phyloP scores from a whole-genome alignment of 2,113 vertebrate species.

The Cairina moschata region DNA sequence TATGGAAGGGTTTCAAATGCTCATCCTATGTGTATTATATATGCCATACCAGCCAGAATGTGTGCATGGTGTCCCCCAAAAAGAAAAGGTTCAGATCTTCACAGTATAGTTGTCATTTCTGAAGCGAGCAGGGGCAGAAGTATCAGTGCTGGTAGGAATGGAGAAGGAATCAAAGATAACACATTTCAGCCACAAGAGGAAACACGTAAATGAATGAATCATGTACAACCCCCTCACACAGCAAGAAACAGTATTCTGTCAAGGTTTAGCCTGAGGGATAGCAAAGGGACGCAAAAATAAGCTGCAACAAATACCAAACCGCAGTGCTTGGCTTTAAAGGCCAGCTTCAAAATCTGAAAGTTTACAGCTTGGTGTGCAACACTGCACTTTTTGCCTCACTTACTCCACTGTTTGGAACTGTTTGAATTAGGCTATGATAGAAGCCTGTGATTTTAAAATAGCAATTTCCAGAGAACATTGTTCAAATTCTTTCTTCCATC shows the following conservation, averaged over 20 bases:
- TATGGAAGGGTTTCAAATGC: neutral
- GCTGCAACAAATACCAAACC: neutral
- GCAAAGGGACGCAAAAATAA: neutral
- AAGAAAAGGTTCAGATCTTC: neutral
- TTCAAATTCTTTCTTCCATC: neutral
- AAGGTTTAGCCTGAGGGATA: neutral
- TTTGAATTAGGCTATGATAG: neutral
- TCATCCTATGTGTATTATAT: neutral
- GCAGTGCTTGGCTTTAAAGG: neutral
- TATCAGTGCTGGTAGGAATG: neutral
- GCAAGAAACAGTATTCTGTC: neutral
- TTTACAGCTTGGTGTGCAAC: neutral
- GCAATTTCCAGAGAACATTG: neutral
- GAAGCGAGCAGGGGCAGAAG: neutral
- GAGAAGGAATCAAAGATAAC: neutral
- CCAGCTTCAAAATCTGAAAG: neutral
- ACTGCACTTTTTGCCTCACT: neutral
- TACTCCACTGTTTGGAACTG: neutral
- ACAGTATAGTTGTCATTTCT: neutral
- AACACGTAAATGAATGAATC: neutral
- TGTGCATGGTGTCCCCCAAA: neutral
- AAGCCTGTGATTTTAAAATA: neutral
- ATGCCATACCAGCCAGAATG: neutral
- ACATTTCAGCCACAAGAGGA: neutral
- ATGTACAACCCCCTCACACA: neutral